These are phyloP conservation scores for Atherinosoma microstoma DNA, from an alignment of 2,797 vertebrate species.

Conservation along the genomic window DNA sequence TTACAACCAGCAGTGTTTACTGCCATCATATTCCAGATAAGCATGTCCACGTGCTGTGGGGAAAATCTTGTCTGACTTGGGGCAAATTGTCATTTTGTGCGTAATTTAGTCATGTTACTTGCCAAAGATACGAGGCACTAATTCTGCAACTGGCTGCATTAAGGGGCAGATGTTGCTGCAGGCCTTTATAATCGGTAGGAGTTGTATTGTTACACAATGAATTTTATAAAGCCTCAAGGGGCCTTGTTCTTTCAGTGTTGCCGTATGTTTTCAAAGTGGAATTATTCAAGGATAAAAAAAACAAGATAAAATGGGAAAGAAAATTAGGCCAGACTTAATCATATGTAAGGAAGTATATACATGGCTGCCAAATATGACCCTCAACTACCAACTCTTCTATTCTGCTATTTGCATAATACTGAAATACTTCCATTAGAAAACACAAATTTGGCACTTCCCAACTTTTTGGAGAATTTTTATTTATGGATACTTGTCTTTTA, in stretches of 20 bases:
- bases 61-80: neutral
- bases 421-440: neutral
- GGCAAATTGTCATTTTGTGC: slow-evolving; percentile 13
- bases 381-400: neutral
- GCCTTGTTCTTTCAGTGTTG: slow-evolving; percentile 56
- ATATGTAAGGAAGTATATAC: slow-evolving; percentile 11
- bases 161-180: slow-evolving; percentile 67
- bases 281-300: slow-evolving; percentile 22
- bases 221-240: slow-evolving; percentile 58
- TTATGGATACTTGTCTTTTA: slow-evolving; percentile 3
- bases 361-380: slow-evolving; percentile 35
- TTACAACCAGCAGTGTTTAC: slow-evolving; percentile 3
- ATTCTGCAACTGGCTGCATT: slow-evolving; percentile 50
- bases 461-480: neutral
- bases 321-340: slow-evolving; percentile 52
- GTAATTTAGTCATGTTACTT: slow-evolving; percentile 28
- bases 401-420: neutral
- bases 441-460: neutral
- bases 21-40: neutral
- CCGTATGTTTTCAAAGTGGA: slow-evolving; percentile 55
- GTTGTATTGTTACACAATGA: slow-evolving; percentile 71
- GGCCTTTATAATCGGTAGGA: slow-evolving; percentile 69
- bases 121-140: slow-evolving; percentile 56
- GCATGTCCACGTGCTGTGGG: neutral
- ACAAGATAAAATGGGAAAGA: neutral